These are phyloP conservation scores for Palaemon carinicauda DNA, from an alignment of 1,140 invertebrate genomes.

Conservation along the genomic window DNA sequence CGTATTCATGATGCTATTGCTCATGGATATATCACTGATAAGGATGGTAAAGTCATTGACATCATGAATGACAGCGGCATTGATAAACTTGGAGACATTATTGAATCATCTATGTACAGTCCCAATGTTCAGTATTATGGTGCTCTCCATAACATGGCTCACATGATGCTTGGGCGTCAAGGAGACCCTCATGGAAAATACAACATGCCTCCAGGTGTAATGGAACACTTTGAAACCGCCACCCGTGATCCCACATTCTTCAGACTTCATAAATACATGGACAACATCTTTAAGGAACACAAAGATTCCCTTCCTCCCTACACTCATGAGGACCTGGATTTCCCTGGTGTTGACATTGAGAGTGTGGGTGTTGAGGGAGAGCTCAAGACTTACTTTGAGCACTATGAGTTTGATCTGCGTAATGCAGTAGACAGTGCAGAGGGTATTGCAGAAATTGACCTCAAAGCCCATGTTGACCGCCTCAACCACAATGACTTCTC, in stretches of 20 bases:
- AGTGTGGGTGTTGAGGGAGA: slow-evolving; percentile 72
- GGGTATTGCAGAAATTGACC: no score
- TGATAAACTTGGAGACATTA: slow-evolving; percentile 60
- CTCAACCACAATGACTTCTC: neutral
- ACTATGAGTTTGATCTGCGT: slow-evolving; percentile 74
- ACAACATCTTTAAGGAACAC: slow-evolving; percentile 68
- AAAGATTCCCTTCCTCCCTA: slow-evolving; percentile 60
- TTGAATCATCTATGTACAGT: slow-evolving; percentile 60
- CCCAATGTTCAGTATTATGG: slow-evolving; percentile 61
- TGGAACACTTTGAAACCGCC: slow-evolving; percentile 68
- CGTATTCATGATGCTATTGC: slow-evolving; percentile 74
- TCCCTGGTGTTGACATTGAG: slow-evolving; percentile 72
- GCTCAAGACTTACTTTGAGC: slow-evolving; percentile 76
- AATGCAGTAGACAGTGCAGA: slow-evolving; percentile 68
- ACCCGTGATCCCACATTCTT: slow-evolving; percentile 70
- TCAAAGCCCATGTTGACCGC: no score
- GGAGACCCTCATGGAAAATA: slow-evolving; percentile 61
- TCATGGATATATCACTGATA: slow-evolving; percentile 69
- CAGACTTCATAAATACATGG: slow-evolving; percentile 61
- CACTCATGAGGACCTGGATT: slow-evolving; percentile 64
- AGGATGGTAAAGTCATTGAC: slow-evolving; percentile 42
- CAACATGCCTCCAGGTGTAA: slow-evolving; percentile 64
- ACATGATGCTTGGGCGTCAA: slow-evolving; percentile 60
- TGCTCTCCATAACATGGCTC: slow-evolving; percentile 61
- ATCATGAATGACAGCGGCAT: slow-evolving; percentile 59